Percentiles rank a stretch among this genome's conserved stretches.
Evolutionary conservation across 2,113 vertebrate species (phyloP).

Genomic region (Calonectris borealis): DNA sequence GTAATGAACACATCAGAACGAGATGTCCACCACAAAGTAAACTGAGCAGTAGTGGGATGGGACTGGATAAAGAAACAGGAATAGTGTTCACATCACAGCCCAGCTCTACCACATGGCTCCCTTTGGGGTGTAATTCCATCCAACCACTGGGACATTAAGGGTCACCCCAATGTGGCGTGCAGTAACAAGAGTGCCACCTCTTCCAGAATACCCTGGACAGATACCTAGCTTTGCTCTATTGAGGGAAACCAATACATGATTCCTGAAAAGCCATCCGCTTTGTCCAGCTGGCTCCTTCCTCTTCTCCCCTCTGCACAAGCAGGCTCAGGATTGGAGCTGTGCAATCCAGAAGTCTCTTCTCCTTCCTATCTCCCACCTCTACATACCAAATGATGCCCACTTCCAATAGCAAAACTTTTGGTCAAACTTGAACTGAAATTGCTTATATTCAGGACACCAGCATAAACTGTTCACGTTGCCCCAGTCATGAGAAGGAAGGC

Average conservation of each 20-base stretch:
- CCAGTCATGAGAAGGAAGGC: background rate
- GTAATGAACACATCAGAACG: background rate
- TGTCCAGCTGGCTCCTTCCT: background rate
- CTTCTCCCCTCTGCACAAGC: background rate
- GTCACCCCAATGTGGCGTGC: accelerated
- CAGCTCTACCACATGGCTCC: background rate
- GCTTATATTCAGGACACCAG: background rate
- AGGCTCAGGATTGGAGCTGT: background rate
- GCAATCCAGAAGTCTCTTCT: background rate
- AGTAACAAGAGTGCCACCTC: background rate
- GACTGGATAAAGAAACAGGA: background rate
- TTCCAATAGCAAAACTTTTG: background rate
- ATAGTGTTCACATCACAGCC: background rate
- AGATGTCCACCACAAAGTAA: background rate
- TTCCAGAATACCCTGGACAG: background rate
- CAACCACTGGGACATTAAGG: background rate
- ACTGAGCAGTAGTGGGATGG: background rate
- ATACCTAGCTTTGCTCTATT: background rate
- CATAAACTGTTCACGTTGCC: background rate
- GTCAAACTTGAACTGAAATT: background rate
- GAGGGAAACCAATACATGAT: background rate
- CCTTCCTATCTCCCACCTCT: background rate
- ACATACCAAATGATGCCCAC: background rate
- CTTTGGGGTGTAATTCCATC: background rate
- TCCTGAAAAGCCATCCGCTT: background rate